Conservation (phyloP, 1,140 invertebrate species). For the Goniozus legneri region DNA sequence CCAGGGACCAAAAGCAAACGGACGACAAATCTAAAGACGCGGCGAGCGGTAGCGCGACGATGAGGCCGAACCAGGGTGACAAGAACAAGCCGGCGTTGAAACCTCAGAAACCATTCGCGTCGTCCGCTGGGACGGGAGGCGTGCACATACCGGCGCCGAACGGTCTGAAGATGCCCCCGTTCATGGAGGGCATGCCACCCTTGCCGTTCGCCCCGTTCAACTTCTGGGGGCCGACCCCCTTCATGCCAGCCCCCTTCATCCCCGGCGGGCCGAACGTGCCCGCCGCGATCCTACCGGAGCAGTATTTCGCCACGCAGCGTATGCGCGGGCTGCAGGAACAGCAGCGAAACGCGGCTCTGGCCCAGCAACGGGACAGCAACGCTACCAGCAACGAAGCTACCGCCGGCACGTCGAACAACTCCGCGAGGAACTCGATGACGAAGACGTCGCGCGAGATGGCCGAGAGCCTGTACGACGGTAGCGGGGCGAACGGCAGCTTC, state of each 20-base stretch:
- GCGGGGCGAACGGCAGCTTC: constrained; percentile 70
- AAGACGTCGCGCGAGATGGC: constrained; percentile 62
- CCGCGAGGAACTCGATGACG: constrained; percentile 39
- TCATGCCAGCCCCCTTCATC: constrained; percentile 63
- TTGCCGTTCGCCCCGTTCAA: constrained; percentile 61
- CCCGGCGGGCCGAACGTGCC: constrained; percentile 50
- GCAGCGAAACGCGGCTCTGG: constrained; percentile 42
- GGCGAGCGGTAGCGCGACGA: constrained; percentile 46
- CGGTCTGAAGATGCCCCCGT: constrained; percentile 64
- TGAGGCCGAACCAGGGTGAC: constrained; percentile 39
- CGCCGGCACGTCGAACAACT: constrained; percentile 42
- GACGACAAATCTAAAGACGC: constrained; percentile 52
- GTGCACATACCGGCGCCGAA: constrained; percentile 60
- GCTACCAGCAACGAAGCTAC: constrained; percentile 15
- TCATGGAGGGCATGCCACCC: constrained; percentile 57
- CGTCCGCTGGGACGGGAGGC: constrained; percentile 54
- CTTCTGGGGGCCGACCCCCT: constrained; percentile 60
- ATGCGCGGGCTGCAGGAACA: constrained; percentile 76
- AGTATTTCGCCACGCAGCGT: constrained; percentile 77
- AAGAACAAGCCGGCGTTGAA: constrained; percentile 60
- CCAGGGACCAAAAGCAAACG: constrained; percentile 51
- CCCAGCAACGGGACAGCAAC: constrained; percentile 31
- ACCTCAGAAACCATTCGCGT: constrained; percentile 61
- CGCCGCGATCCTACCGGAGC: constrained; percentile 59
- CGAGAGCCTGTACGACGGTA: constrained; percentile 61